phyloP scores from a whole-genome alignment of 2,888 invertebrate species.

The Pachycephus smyrnensis region DNA sequence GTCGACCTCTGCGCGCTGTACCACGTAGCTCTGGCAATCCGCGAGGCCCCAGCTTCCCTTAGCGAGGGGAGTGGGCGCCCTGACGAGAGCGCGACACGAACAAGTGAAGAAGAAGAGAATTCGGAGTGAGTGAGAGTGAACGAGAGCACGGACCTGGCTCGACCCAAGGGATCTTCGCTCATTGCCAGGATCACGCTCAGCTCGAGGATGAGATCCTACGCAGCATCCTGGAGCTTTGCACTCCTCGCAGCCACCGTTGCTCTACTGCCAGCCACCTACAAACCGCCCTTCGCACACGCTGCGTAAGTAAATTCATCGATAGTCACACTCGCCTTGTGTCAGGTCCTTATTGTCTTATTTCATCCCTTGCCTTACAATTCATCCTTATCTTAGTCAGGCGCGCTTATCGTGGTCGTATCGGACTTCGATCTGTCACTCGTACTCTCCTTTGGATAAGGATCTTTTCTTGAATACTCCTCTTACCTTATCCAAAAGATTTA shows the following conservation, averaged over 20 bases:
- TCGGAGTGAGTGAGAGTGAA: slow-evolving; percentile 1
- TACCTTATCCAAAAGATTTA: too few species aligned
- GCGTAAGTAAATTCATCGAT: slow-evolving; percentile 70
- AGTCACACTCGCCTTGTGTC: too few species aligned
- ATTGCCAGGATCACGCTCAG: slow-evolving; percentile 1
- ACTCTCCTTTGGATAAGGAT: too few species aligned
- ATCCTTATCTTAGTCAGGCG: too few species aligned
- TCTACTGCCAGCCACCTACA: slow-evolving; percentile 72
- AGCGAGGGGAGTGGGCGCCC: slow-evolving; percentile 23
- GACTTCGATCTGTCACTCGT: too few species aligned
- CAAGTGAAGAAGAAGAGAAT: slow-evolving; percentile 17
- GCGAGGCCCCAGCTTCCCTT: slow-evolving; percentile 24
- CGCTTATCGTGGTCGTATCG: too few species aligned
- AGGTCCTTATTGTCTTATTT: too few species aligned
- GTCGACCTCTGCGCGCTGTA: slow-evolving; percentile 41
- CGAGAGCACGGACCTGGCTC: too few species aligned
- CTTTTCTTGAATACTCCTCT: too few species aligned
- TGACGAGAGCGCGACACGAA: not conserved
- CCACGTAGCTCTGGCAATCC: slow-evolving; percentile 33
- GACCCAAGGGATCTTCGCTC: slow-evolving; percentile 6
- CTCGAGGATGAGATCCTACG: slow-evolving; percentile 42
- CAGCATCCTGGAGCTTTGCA: slow-evolving; percentile 69
- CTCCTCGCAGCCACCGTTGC: slow-evolving; percentile 67
- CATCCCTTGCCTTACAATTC: too few species aligned
- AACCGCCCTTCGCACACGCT: slow-evolving; percentile 68